A percentile compares a stretch with the other conserved stretches of the same genome.
These are phyloP conservation scores for Microplitis manilae DNA, from an alignment of 2,888 invertebrate genomes.

Conservation along the genomic window DNA sequence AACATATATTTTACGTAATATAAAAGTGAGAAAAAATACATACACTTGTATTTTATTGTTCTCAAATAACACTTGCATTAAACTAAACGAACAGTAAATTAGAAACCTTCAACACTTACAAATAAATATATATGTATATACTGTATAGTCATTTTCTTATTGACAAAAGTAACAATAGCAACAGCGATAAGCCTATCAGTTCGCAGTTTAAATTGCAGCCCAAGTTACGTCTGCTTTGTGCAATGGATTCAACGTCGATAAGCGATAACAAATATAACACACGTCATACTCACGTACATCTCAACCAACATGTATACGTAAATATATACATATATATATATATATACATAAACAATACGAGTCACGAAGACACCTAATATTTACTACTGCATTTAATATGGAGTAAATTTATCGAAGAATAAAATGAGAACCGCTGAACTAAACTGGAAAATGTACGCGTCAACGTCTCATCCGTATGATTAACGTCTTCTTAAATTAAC, in stretches of 20 bases:
- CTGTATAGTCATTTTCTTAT: not conserved
- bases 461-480: constrained; percentile 4
- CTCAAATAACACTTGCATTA: not conserved
- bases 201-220: not conserved
- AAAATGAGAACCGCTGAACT: constrained; percentile 3
- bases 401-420: not conserved
- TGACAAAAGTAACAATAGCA: not conserved
- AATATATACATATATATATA: not conserved
- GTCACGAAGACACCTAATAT: not conserved
- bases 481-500: constrained; percentile 2
- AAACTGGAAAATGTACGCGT: not conserved
- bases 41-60: not conserved
- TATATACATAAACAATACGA: not conserved
- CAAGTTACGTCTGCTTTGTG: constrained; percentile 1
- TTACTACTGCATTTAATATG: not conserved
- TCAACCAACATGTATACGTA: not conserved
- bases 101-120: not conserved
- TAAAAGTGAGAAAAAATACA: not conserved
- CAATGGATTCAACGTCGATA: not conserved
- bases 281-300: not conserved
- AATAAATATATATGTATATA: not conserved
- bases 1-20: not conserved
- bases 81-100: not conserved
- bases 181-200: not conserved
- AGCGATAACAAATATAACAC: not conserved